Conservation (phyloP, 2,888 invertebrate genomes). For the Nematopogon swammerdamellus region DNA sequence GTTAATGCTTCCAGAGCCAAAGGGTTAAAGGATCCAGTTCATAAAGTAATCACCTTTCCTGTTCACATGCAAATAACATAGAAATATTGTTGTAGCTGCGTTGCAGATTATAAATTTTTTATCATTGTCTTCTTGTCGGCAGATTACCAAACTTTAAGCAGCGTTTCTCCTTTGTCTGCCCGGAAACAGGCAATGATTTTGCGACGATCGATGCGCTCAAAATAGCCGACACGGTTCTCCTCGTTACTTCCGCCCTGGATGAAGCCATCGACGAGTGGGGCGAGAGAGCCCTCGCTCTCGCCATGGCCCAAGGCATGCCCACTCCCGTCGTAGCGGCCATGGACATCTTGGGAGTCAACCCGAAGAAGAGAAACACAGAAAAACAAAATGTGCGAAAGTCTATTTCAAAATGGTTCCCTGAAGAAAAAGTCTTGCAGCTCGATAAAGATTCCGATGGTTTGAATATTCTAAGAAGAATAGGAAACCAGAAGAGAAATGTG, state of each 20-base stretch:
- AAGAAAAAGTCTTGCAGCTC: slow-evolving; percentile 75
- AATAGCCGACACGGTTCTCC: slow-evolving; percentile 81
- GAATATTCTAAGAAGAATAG: slow-evolving; percentile 64
- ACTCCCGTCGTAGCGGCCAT: slow-evolving; percentile 72
- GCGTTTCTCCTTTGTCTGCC: slow-evolving; percentile 76
- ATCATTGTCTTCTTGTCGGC: no score
- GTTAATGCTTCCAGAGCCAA: no score
- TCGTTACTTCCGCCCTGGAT: slow-evolving; percentile 71
- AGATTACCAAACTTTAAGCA: slow-evolving; percentile 86
- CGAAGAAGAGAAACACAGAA: slow-evolving; percentile 67
- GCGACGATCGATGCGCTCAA: slow-evolving; percentile 78
- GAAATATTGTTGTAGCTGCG: no score
- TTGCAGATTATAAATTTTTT: no score
- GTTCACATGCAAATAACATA: no score
- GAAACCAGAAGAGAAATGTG: slow-evolving; percentile 75
- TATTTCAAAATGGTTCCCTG: slow-evolving; percentile 72
- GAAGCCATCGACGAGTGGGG: slow-evolving; percentile 79
- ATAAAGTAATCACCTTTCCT: no score
- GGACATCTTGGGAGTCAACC: slow-evolving; percentile 69
- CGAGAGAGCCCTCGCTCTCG: slow-evolving; percentile 69
- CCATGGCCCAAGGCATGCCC: slow-evolving; percentile 79
- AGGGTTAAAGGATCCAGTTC: no score
- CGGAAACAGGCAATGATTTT: slow-evolving; percentile 70
- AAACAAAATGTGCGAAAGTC: slow-evolving; percentile 64
- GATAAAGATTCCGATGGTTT: slow-evolving; percentile 75